A percentile compares a stretch with the other conserved stretches of the same genome.
Evolutionary conservation across 2,797 vertebrate species (phyloP).

Genomic region (Sebastes hopkinsi): DNA sequence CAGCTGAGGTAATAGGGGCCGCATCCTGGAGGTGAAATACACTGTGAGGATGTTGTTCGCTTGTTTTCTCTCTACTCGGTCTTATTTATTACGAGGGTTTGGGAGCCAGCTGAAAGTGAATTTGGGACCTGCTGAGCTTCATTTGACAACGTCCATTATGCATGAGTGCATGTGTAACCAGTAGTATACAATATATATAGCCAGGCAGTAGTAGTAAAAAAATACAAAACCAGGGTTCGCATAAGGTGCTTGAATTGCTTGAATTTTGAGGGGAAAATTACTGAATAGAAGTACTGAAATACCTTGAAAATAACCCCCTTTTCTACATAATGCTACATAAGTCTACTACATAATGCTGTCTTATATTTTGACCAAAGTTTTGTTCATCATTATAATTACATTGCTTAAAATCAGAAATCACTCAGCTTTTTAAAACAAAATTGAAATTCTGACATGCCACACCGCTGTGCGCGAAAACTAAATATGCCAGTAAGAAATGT

Average conservation of each 20-base stretch:
- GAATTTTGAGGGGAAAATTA: not conserved
- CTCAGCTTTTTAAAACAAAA: not conserved
- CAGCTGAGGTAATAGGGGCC: constrained; percentile 44
- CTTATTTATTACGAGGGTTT: not conserved
- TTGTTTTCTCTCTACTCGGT: constrained; percentile 27
- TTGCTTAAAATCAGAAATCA: not conserved
- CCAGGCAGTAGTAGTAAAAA: not conserved
- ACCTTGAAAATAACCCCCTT: not conserved
- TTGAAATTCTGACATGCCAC: no score
- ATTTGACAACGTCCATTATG: not conserved
- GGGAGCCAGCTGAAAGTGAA: constrained; percentile 6
- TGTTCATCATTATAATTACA: not conserved
- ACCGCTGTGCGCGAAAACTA: not conserved
- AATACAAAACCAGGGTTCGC: not conserved
- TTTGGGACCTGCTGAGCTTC: constrained; percentile 10
- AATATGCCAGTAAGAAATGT: not conserved
- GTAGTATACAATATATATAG: not conserved
- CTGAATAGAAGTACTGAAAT: not conserved
- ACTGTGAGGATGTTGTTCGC: constrained; percentile 17
- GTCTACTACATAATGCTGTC: not conserved
- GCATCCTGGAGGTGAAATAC: constrained; percentile 45
- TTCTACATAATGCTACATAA: no score
- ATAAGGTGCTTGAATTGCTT: not conserved
- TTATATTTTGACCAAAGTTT: not conserved
- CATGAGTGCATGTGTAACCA: not conserved